Evolutionary conservation across 1,140 invertebrate species (phyloP).

Genomic region (Bombus polaris): DNA sequence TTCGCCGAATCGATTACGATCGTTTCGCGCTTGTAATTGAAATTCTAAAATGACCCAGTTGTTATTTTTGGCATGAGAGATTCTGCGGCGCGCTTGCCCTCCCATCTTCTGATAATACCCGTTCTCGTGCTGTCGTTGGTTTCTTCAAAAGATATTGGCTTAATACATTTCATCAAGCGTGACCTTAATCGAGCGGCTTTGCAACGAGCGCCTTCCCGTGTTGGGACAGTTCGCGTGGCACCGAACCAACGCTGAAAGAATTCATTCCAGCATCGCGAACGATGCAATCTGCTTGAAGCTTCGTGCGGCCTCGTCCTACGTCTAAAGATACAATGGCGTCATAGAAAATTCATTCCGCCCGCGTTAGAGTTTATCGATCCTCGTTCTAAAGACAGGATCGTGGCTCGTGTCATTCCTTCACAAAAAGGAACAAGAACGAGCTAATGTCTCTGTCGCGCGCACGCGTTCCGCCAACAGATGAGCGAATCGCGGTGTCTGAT

Average conservation of each 20-base stretch:
- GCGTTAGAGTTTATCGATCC: background rate
- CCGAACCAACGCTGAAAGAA: slow-evolving; percentile 26
- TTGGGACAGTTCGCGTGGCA: slow-evolving; percentile 4
- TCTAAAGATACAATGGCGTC: background rate
- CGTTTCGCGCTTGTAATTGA: background rate
- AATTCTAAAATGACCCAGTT: slow-evolving; percentile 12
- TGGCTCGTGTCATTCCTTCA: background rate
- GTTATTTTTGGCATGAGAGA: background rate
- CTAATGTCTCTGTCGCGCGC: no score
- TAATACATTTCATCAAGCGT: slow-evolving; percentile 48
- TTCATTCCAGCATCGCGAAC: background rate
- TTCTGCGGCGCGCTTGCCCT: background rate
- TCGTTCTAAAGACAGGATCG: background rate
- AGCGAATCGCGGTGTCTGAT: background rate
- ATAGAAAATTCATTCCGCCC: background rate
- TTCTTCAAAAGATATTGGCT: slow-evolving; percentile 57
- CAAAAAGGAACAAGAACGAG: background rate
- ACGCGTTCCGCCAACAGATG: background rate
- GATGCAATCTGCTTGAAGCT: background rate
- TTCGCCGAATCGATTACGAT: background rate
- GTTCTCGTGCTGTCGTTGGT: background rate
- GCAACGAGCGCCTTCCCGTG: slow-evolving; percentile 43
- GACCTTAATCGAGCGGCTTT: slow-evolving; percentile 54
- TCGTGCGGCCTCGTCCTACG: background rate
- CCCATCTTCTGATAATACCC: slow-evolving; percentile 16